phyloP scores from a whole-genome alignment of 2,797 vertebrate species.

The Macroramphosus scolopax region DNA sequence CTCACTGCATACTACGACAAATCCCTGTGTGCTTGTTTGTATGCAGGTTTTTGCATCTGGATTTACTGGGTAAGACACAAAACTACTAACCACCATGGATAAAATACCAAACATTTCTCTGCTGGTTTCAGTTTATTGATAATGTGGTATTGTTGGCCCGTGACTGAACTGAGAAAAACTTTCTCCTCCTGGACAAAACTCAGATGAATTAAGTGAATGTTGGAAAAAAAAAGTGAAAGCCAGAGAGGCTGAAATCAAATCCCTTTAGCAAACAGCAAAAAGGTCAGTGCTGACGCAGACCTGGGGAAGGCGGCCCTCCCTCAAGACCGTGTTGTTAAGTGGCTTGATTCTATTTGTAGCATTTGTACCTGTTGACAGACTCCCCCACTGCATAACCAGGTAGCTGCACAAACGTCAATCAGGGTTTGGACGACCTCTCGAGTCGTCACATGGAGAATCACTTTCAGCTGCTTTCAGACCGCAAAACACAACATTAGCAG shows the following conservation, averaged over 20 bases:
- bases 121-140: too few species aligned
- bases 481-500: slow-evolving; percentile 15
- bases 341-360: slow-evolving; percentile 77
- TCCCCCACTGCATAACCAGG: slow-evolving; percentile 60
- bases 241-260: slow-evolving; percentile 77
- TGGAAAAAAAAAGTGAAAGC: slow-evolving; percentile 59
- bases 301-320: slow-evolving; percentile 58
- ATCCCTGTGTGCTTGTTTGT: background rate
- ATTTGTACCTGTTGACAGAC: slow-evolving; percentile 73
- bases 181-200: slow-evolving; percentile 63
- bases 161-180: slow-evolving; percentile 44
- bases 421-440: slow-evolving; percentile 61
- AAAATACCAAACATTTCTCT: too few species aligned
- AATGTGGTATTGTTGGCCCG: slow-evolving; percentile 42
- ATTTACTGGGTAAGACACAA: slow-evolving; percentile 1
- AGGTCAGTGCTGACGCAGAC: slow-evolving; percentile 82
- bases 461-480: slow-evolving; percentile 50
- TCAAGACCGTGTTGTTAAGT: slow-evolving; percentile 74
- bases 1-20: too few species aligned
- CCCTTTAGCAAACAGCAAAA: slow-evolving; percentile 81
- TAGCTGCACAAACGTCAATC: slow-evolving; percentile 59
- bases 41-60: background rate
- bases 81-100: background rate
- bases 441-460: slow-evolving; percentile 52
- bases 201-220: background rate